phyloP scores from a whole-genome alignment of 1,140 invertebrate genomes.

The Zaprionus lachaisei region DNA sequence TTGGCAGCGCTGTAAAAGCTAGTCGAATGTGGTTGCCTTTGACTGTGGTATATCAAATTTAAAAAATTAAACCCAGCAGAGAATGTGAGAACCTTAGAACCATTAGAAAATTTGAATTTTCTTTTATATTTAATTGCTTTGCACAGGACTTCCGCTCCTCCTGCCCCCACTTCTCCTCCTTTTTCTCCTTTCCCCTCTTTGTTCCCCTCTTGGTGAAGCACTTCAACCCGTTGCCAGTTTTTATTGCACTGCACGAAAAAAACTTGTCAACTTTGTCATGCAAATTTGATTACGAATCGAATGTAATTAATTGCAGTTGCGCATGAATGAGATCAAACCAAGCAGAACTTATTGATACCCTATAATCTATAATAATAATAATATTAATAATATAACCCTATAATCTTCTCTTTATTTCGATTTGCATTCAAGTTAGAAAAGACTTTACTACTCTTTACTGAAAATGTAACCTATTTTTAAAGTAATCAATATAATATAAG shows the following conservation, averaged over 20 bases:
- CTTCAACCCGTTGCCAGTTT: conserved; percentile 3
- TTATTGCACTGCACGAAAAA: background rate
- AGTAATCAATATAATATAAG: no score
- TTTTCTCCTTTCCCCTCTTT: background rate
- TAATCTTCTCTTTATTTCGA: no score
- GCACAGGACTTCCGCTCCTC: no score
- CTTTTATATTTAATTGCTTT: conserved; percentile 1
- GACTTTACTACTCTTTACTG: no score
- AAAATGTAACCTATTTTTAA: no score
- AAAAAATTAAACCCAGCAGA: background rate
- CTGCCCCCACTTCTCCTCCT: no score
- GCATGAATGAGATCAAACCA: background rate
- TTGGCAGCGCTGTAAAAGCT: conserved; percentile 41
- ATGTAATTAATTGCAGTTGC: conserved; percentile 36
- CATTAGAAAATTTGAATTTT: conserved; percentile 7
- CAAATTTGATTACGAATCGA: conserved; percentile 36
- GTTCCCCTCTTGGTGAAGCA: background rate
- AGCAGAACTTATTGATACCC: background rate
- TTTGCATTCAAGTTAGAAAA: no score
- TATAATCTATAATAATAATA: background rate
- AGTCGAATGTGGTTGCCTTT: conserved; percentile 20
- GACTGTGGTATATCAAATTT: conserved; percentile 18
- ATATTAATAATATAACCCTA: no score
- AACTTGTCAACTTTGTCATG: conserved; percentile 16
- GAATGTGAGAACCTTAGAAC: background rate